phyloP scores from a whole-genome alignment of 2,113 vertebrate species.

The Cathartes aura region DNA sequence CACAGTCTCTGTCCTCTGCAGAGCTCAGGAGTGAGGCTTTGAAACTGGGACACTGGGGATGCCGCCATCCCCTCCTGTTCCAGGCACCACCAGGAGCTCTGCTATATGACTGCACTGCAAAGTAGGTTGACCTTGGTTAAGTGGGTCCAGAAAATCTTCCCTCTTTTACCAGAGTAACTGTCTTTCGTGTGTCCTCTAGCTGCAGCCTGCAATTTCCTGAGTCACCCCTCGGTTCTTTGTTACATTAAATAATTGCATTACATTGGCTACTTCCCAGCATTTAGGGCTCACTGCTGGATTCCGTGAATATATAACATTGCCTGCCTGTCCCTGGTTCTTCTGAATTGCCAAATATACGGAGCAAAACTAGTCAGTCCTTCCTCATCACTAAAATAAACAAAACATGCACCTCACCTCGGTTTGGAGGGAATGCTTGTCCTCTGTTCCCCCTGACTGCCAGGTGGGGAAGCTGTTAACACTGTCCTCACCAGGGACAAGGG shows the following conservation, averaged over 20 bases:
- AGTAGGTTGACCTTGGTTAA: constrained; percentile 47
- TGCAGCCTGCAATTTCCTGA: background rate
- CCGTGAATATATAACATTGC: fast-evolving
- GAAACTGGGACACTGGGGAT: background rate
- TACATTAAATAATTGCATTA: background rate
- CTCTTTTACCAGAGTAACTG: background rate
- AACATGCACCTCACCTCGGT: background rate
- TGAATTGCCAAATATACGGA: background rate
- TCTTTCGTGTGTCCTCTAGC: constrained; percentile 4
- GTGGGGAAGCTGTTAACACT: background rate
- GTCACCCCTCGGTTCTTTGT: background rate
- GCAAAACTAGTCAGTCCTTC: background rate
- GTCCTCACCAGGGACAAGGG: background rate
- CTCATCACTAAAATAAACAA: background rate
- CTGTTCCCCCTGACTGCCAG: background rate
- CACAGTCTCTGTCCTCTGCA: background rate
- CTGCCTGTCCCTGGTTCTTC: background rate
- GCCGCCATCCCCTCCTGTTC: background rate
- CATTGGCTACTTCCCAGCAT: background rate
- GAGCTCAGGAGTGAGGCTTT: background rate
- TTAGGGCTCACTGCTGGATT: background rate
- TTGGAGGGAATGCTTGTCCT: background rate
- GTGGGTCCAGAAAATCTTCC: constrained; percentile 15
- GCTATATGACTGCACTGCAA: background rate
- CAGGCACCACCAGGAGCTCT: background rate